Conservation (phyloP, 2,113 vertebrate genomes). For the Nicator chloris region DNA sequence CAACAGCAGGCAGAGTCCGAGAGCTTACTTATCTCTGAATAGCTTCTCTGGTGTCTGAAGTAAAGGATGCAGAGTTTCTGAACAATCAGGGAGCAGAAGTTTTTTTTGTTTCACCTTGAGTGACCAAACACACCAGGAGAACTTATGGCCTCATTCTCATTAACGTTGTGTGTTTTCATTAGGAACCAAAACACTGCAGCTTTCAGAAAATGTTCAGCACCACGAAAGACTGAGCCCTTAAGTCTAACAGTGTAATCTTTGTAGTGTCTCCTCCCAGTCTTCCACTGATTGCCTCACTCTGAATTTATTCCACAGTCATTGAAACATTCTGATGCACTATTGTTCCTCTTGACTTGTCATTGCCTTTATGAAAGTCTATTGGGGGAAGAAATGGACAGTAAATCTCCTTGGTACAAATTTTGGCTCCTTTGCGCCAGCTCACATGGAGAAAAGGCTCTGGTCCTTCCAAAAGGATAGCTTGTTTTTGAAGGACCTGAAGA, state of each 20-base stretch:
- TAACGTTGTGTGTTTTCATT: neutral
- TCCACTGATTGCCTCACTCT: neutral
- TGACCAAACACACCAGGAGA: neutral
- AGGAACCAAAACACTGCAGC: neutral
- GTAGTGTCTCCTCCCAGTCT: neutral
- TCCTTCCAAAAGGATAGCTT: neutral
- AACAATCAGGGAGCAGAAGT: neutral
- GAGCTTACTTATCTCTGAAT: slow-evolving; percentile 34
- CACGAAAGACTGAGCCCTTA: neutral
- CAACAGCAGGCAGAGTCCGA: slow-evolving; percentile 30
- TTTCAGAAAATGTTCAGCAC: neutral
- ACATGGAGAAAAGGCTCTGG: neutral
- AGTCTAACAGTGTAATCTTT: neutral
- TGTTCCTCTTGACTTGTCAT: neutral
- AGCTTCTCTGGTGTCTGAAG: slow-evolving; percentile 23
- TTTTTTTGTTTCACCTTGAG: neutral
- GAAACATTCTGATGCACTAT: neutral
- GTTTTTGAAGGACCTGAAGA: neutral
- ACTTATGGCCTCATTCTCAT: neutral
- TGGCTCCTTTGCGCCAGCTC: neutral
- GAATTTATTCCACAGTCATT: neutral
- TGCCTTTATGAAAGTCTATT: neutral
- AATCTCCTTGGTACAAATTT: neutral
- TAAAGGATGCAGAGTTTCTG: slow-evolving; percentile 33
- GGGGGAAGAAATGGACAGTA: neutral